Evolutionary conservation across 92 coral and sea anemone genomes (phyloP), one percentile per base, ranked within the genome.

Genomic region (Umimayanthus kanabou): DNA sequence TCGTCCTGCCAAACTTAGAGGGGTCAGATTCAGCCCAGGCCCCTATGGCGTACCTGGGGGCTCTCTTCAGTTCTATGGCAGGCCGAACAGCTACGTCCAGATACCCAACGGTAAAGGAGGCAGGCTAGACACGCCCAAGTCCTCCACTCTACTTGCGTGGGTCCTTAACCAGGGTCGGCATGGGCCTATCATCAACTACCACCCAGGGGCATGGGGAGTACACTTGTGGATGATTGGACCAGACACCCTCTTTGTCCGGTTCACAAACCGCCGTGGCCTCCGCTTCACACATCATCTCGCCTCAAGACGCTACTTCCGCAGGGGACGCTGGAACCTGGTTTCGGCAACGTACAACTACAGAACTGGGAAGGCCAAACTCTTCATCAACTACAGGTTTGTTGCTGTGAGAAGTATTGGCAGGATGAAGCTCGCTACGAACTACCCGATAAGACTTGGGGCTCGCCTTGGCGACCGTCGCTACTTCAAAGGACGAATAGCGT

Each of bases 131-230:
- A 93, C 98, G 9, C 83, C 81, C 80, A 88, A 88, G 45, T 93
- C 96, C 14, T 79, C 92, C 23, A 93, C 96, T 9, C 89, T 95
- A 55, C 80, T 93, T 16, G 88, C 89, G 9, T 93, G 96, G 96
- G 93, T 93, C 11, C 91, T 89, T 39, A 92, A 95, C 5, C 88
- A 93, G 73, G 90, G 94, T 45, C 67, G 30, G 22, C 72, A 88
- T 25, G 98, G 98, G 8, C 98, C 98, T 20, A 90, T 95, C 39
- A 87, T 95, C 37, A 94, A 95, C 49, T 95, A 91, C 82, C 79
- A 91, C 79, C 96, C 98, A 6, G 82, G 58, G n/a, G 89, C 88
- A 45, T 91, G 98, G 96, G 98, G 98, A 5, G 96, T 95, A 9
- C 98, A 93, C 75, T 77, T 95, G 40, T 95, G 98, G 98, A 91